Percentiles rank a stretch among this genome's conserved stretches.
Evolutionary conservation across 2,888 invertebrate species (phyloP).

Genomic region (Resseliella maxima): DNA sequence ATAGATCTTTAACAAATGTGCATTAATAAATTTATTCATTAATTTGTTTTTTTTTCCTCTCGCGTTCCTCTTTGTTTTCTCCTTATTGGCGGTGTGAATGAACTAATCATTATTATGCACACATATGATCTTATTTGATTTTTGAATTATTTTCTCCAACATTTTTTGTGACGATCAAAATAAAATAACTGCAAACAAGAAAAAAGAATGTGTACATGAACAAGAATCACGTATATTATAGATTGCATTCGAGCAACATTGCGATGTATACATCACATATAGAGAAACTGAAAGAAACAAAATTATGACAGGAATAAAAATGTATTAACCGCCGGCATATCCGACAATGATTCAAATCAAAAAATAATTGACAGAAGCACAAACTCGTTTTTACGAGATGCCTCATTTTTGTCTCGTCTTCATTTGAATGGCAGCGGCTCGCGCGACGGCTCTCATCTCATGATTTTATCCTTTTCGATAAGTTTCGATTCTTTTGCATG

Average conservation of each 20-base stretch:
- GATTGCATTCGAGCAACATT: not conserved
- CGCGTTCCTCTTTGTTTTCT: not conserved
- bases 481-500: slow-evolving; percentile 41
- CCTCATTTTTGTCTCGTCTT: not conserved
- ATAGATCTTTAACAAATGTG: slow-evolving; percentile 46
- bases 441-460: not conserved
- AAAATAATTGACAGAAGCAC: slow-evolving; percentile 62
- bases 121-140: slow-evolving; percentile 18
- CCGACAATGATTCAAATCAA: slow-evolving; percentile 55
- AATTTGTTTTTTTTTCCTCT: not conserved
- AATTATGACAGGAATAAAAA: slow-evolving; percentile 48
- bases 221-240: not conserved
- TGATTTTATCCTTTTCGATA: slow-evolving; percentile 54
- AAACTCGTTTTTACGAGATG: slow-evolving; percentile 60
- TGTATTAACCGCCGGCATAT: slow-evolving; percentile 53
- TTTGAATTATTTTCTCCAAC: not conserved
- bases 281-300: slow-evolving; percentile 20
- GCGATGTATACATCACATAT: not conserved
- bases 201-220: not conserved
- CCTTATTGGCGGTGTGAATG: slow-evolving; percentile 23
- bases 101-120: not conserved
- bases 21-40: slow-evolving; percentile 53
- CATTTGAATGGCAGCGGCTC: not conserved
- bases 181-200: not conserved
- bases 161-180: not conserved